Evolutionary conservation across 1,140 invertebrate genomes (phyloP).

Genomic region (Drosophila mauritiana): DNA sequence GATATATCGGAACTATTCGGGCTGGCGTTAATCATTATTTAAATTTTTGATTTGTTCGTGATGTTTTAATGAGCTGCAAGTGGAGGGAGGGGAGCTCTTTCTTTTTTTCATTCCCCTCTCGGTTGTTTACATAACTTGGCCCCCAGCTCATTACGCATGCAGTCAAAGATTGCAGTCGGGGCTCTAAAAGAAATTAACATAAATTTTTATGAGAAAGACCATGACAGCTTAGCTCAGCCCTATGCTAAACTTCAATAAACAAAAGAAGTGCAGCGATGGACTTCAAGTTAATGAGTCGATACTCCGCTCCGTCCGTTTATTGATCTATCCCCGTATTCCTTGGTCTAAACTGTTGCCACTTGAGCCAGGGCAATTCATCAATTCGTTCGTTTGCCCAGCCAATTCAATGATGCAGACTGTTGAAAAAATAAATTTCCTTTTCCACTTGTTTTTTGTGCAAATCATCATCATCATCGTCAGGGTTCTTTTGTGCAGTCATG

Average conservation of each 20-base stretch:
- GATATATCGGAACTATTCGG: conserved; percentile 12
- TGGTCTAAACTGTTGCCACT: conserved; percentile 76
- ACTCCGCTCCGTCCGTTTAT: conserved; percentile 34
- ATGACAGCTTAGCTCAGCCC: conserved; percentile 69
- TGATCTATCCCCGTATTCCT: conserved; percentile 32
- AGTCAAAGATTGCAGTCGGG: conserved; percentile 62
- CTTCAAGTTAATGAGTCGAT: conserved; percentile 41
- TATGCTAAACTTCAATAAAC: conserved; percentile 79
- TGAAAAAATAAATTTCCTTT: conserved; percentile 38
- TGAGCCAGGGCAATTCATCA: conserved; percentile 72
- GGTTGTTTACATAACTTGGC: conserved; percentile 57
- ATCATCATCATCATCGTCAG: conserved; percentile 68
- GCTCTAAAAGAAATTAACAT: conserved; percentile 80
- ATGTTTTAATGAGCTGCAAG: conserved; percentile 45
- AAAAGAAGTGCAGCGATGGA: conserved; percentile 41
- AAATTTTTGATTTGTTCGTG: conserved; percentile 69
- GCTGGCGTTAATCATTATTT: conserved; percentile 76
- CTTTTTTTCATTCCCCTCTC: not conserved
- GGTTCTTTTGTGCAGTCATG: conserved; percentile 71
- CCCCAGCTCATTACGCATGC: conserved; percentile 72
- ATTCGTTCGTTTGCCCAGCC: conserved; percentile 72
- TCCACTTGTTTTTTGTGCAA: conserved; percentile 56
- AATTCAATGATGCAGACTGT: conserved; percentile 71
- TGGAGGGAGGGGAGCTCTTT: conserved; percentile 7
- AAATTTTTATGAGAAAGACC: conserved; percentile 69